Percentiles rank a stretch among this genome's conserved stretches.
These are phyloP conservation scores for Lysandra coridon DNA, from an alignment of 2,888 invertebrate species.

Conservation along the genomic window DNA sequence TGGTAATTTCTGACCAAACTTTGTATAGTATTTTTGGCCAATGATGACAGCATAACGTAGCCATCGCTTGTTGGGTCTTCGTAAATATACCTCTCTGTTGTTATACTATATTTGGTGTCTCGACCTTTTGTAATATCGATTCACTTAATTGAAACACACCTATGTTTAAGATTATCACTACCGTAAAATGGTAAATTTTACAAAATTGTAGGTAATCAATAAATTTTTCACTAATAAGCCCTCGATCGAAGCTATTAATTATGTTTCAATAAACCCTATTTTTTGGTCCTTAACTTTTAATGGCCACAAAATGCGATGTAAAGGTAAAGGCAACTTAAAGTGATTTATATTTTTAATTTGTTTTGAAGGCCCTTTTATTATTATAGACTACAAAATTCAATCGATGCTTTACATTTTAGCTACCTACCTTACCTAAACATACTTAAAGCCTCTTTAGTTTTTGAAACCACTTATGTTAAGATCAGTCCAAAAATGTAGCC, in stretches of 20 bases:
- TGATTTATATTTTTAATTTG: background rate
- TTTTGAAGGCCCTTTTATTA: background rate
- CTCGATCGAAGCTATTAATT: background rate
- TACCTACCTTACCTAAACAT: too few relatives aligned
- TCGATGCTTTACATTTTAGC: too few relatives aligned
- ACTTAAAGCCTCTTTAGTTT: too few relatives aligned
- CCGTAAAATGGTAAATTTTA: slow-evolving; percentile 27
- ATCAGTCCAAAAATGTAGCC: too few relatives aligned
- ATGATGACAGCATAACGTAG: background rate
- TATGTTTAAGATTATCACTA: slow-evolving; percentile 31
- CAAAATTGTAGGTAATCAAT: slow-evolving; percentile 28
- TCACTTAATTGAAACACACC: slow-evolving; percentile 45
- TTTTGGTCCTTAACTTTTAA: slow-evolving; percentile 1
- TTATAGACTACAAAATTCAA: too few relatives aligned
- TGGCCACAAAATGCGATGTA: slow-evolving; percentile 10
- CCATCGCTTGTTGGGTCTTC: background rate
- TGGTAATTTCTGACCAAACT: background rate
- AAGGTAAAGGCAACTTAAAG: background rate
- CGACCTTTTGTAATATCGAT: slow-evolving; percentile 44
- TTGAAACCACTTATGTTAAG: too few relatives aligned
- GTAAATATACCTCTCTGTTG: background rate
- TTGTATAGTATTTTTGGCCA: background rate
- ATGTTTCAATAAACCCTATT: slow-evolving; percentile 12
- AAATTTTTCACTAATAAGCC: slow-evolving; percentile 19
- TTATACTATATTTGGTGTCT: slow-evolving; percentile 40